phyloP scores from a whole-genome alignment of 2,888 invertebrate species.

The Caenorhabditis sp. region DNA sequence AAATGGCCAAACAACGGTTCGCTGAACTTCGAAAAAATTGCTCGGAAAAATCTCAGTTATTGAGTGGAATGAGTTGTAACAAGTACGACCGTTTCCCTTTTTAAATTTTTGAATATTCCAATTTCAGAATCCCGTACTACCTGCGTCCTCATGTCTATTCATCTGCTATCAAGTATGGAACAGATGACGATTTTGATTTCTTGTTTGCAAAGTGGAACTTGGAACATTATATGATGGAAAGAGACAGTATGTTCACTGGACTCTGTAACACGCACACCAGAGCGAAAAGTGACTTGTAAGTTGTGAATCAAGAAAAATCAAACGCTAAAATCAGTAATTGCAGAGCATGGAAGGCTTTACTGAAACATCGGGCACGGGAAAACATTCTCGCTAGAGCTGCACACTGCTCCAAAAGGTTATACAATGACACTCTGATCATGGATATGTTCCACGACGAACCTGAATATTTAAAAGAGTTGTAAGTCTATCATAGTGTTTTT shows the following conservation, averaged over 20 bases:
- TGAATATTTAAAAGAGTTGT: conserved; percentile 36
- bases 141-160: conserved; percentile 66
- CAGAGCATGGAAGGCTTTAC: conserved; percentile 50
- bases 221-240: conserved; percentile 69
- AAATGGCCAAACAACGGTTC: conserved; percentile 58
- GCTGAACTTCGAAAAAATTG: conserved; percentile 63
- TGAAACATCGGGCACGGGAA: conserved; percentile 47
- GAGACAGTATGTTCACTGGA: conserved; percentile 64
- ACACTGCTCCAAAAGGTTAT: conserved; percentile 41
- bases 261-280: conserved; percentile 53
- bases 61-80: conserved; percentile 70
- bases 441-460: conserved; percentile 40
- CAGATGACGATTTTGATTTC: conserved; percentile 71
- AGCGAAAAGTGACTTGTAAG: conserved; percentile 45
- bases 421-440: conserved; percentile 6
- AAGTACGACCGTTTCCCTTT: conserved; percentile 46
- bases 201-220: conserved; percentile 67
- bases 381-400: conserved; percentile 14
- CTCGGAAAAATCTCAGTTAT: conserved; percentile 35
- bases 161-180: conserved; percentile 70
- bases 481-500: neutral
- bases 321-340: neutral
- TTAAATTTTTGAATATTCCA: neutral
- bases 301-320: neutral
- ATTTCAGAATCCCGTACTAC: conserved; percentile 68